These are phyloP conservation scores for Sturnira hondurensis DNA, from an alignment of 2,113 vertebrate genomes.

Conservation along the genomic window DNA sequence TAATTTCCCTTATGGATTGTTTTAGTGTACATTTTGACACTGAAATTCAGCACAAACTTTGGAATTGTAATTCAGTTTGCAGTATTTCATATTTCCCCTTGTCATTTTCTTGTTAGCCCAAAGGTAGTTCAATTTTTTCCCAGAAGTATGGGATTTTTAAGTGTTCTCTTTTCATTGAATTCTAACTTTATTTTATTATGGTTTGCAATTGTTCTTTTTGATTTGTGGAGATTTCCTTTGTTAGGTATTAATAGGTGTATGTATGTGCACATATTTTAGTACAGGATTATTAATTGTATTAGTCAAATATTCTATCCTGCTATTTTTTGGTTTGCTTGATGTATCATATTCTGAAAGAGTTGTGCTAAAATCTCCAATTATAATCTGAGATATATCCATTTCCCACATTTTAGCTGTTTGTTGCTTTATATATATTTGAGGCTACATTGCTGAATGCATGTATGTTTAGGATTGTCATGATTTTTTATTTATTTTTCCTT, in stretches of 20 bases:
- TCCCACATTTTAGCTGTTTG: background rate
- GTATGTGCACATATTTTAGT: background rate
- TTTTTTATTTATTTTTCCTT: background rate
- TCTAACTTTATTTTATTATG: background rate
- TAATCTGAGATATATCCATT: background rate
- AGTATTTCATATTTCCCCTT: background rate
- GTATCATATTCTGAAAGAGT: background rate
- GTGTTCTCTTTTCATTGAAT: background rate
- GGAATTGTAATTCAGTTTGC: background rate
- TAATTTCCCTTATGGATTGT: background rate
- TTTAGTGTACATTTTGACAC: background rate
- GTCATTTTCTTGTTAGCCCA: background rate
- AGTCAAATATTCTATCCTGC: background rate
- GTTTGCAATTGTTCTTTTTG: background rate
- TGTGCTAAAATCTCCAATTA: background rate
- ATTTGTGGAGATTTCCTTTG: background rate
- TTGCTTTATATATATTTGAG: background rate
- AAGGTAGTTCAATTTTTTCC: background rate
- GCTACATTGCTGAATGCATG: background rate
- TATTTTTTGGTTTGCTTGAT: background rate
- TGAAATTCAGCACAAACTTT: background rate
- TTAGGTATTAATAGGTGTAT: background rate
- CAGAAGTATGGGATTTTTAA: background rate
- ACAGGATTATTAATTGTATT: background rate
- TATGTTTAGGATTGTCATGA: background rate